Evolutionary conservation across 2,113 vertebrate species (phyloP), one percentile per base, ranked within the genome.

Genomic region (Stegastes partitus): DNA sequence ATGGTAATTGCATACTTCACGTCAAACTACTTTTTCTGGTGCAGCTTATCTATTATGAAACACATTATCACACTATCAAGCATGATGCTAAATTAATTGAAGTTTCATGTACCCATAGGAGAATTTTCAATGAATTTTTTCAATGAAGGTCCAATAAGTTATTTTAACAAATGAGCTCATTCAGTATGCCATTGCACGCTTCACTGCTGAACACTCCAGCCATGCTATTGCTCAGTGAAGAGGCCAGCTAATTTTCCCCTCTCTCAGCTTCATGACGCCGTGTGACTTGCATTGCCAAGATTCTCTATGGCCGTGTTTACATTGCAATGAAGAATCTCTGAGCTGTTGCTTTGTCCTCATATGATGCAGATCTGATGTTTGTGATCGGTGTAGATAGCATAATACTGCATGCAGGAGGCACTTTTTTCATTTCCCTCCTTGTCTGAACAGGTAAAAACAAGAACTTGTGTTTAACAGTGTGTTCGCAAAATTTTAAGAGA

Each of bases 221-320:
- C 12, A 42, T 42, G 39, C 39, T 12, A 42, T 14, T 42, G 65
- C 70, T 64, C 31, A 66, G 62, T 39, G 51, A 81, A 26, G 68
- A 79, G 63, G 34, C 73, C 57, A 59, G 57, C 68, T 80, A 23
- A 57, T 64, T 47, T 28, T 9, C 54, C 37, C 49, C 49, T 44
- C 57, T 58, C 49, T 66, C 21, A 37, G 68, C 61, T 26, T 23
- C 70, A 34, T 78, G 70, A 87, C 71, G 70, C 82, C 77, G 63
- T 81, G 74, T 81, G 81, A 84, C 81, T 79, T 81, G 59, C 42
- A 69, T 53, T 44, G 37, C 8, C 37, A 5, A 57, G 53, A 18
- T 15, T 45, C 45, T 51, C 47, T 55, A 11, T 0, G 8, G 42
- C 19, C 4, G 0, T 26, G 45, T 67, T 67, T n/a, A 21, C 21